Evolutionary conservation across 2,888 invertebrate species (phyloP), one percentile per base, ranked within the genome.

Genomic region (Heliconius ismenius): DNA sequence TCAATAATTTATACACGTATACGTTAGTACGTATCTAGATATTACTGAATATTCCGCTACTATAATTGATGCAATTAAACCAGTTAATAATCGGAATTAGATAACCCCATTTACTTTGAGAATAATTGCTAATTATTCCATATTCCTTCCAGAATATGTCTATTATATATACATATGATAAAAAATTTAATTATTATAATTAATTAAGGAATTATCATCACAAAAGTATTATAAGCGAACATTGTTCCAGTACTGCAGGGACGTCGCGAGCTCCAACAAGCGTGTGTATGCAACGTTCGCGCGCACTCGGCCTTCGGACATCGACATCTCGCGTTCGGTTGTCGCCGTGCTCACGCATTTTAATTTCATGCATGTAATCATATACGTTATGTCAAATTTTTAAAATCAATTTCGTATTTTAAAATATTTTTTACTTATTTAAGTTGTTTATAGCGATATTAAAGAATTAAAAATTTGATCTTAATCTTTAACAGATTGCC

Each of bases 261-360:
- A 98, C 89, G 96, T 97, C 78, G 97, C 97, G 83, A 97, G 98
- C 75, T 98, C 98, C 39, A 97, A 98, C 92, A 98, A 98, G 90
- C 94, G 94, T 28, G 95, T 97, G 86, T 98, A 98, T 90, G 96
- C 98, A 13, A 99, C 98, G 21, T 99, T 99, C 89, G 98, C 98
- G 0, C 95, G 98, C 81, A 98, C 98, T 0, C 95, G 98, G 65
- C 98, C 98, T 0, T 98, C 98, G 1, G 98, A 98, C 89, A 98
- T 97, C 75, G 98, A 98, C 92, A 98, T 98, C 82, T 98, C 98
- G 10, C 98, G 98, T 89, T 98, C 98, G 3, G 98, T 98, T 10
- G 97, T 98, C 76, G 97, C 98, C 9, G 96, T 98, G 69, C 94
- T 98, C 79, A 95, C 96, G 82, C 96, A 96, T 78, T 98, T 97